Evolutionary conservation across 1,140 invertebrate genomes (phyloP), one percentile per base, ranked within the genome.

Genomic region (Mercenaria mercenaria): DNA sequence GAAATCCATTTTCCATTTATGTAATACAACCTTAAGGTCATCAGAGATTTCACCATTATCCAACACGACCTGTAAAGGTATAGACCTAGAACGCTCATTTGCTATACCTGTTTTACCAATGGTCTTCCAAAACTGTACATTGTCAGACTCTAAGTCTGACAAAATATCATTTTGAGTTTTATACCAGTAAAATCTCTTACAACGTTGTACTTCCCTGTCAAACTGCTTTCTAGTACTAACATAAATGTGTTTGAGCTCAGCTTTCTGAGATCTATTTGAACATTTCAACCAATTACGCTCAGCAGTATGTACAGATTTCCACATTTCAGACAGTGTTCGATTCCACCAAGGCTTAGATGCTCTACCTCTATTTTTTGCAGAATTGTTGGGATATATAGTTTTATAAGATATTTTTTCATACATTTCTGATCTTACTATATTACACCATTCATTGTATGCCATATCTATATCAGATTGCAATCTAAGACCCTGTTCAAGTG

Each of bases 21-120:
- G n/a, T n/a, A n/a, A n/a, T n/a, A n/a, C n/a, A n/a, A n/a, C n/a
- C n/a, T n/a, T n/a, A n/a, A n/a, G n/a, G n/a, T n/a, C n/a, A n/a
- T n/a, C n/a, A n/a, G n/a, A n/a, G n/a, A n/a, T n/a, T n/a, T n/a
- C n/a, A n/a, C n/a, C n/a, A n/a, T n/a, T n/a, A n/a, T n/a, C n/a
- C n/a, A n/a, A n/a, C n/a, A n/a, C n/a, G n/a, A n/a, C n/a, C n/a
- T n/a, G n/a, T n/a, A n/a, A n/a, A n/a, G n/a, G 79, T 10, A 81
- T 81, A 50, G 0, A 20, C 13, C 13, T 59, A 29, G 26, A 20
- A 32, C 52, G n/a, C 20, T n/a, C 20, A 32, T 56, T n/a, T n/a
- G 47, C 47, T 32, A 81, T 26, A 59, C 79, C 79, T 59, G 6
- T 34, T 39, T 61, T 39, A 11, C 79, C 79, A 13, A 81, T 81